Percentiles rank a stretch among this genome's conserved stretches.
These are phyloP conservation scores for Dusona sp. DNA, from an alignment of 2,888 invertebrate species.

Conservation along the genomic window DNA sequence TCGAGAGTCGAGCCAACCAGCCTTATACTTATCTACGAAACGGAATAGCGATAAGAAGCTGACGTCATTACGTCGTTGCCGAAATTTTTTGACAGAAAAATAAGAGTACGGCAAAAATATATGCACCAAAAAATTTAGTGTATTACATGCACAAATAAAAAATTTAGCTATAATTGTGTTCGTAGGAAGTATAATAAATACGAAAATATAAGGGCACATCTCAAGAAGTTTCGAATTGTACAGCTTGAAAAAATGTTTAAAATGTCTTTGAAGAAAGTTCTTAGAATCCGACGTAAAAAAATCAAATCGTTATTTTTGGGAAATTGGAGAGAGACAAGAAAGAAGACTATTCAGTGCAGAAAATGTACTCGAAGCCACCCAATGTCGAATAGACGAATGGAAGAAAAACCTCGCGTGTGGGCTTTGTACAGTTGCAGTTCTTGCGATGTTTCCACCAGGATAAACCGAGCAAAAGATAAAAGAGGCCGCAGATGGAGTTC, in stretches of 20 bases:
- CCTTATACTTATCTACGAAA: slow-evolving; percentile 29
- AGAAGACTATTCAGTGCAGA: slow-evolving; percentile 56
- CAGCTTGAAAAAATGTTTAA: neutral
- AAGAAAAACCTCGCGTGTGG: slow-evolving; percentile 37
- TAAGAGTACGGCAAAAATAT: neutral
- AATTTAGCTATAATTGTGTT: neutral
- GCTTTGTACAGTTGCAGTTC: slow-evolving; percentile 45
- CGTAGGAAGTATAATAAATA: neutral
- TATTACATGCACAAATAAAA: neutral
- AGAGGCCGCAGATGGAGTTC: slow-evolving; percentile 67
- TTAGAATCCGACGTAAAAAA: neutral
- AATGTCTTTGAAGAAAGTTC: neutral
- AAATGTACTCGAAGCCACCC: slow-evolving; percentile 68
- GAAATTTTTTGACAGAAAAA: slow-evolving; percentile 24
- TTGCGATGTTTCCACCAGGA: slow-evolving; percentile 48
- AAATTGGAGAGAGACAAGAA: slow-evolving; percentile 59
- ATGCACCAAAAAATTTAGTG: neutral
- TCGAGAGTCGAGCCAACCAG: slow-evolving; percentile 35
- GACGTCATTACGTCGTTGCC: slow-evolving; percentile 69
- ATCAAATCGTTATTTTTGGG: slow-evolving; percentile 11
- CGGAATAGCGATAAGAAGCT: slow-evolving; percentile 58
- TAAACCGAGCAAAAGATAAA: slow-evolving; percentile 63
- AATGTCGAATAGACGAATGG: slow-evolving; percentile 60
- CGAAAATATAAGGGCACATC: neutral
- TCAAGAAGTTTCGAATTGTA: neutral